A percentile compares a stretch with the other conserved stretches of the same genome.
Evolutionary conservation across 2,888 invertebrate species (phyloP).

Genomic region (Andricus curvator): DNA sequence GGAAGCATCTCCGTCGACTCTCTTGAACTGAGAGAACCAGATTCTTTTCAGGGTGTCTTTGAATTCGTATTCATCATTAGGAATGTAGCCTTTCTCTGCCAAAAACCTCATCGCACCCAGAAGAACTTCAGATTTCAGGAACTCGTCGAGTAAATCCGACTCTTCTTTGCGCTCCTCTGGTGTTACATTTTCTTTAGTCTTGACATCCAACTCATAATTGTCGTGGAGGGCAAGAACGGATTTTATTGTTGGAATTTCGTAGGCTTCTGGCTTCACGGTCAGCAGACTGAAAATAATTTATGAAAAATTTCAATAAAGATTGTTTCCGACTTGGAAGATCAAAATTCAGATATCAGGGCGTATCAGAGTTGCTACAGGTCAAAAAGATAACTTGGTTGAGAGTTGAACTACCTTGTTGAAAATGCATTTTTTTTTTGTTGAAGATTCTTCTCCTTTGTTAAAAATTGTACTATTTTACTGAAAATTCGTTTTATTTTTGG

Average conservation of each 20-base stretch:
- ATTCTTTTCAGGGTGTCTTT: conserved; percentile 85
- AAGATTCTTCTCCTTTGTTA: too few species aligned
- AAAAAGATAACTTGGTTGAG: too few species aligned
- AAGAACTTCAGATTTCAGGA: conserved; percentile 89
- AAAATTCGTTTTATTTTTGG: too few species aligned
- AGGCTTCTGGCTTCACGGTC: conserved; percentile 82
- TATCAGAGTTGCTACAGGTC: too few species aligned
- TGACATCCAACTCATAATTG: conserved; percentile 89
- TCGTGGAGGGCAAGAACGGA: conserved; percentile 86
- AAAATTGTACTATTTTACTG: too few species aligned
- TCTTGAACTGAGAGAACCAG: conserved; percentile 91
- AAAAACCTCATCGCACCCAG: conserved; percentile 85
- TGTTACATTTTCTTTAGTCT: conserved; percentile 87
- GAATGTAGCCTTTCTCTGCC: conserved; percentile 80
- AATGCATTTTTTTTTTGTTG: too few species aligned
- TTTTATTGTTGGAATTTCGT: conserved; percentile 86
- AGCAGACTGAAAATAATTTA: conserved; percentile 81
- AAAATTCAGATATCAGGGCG: too few species aligned
- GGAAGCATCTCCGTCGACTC: conserved; percentile 87
- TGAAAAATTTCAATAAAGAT: not conserved
- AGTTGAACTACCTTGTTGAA: too few species aligned
- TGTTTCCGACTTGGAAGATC: not conserved
- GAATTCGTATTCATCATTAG: conserved; percentile 80
- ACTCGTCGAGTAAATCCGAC: conserved; percentile 87
- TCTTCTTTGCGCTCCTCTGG: conserved; percentile 88